These are phyloP conservation scores for Pantherophis alleghaniensis DNA, from an alignment of 2,797 vertebrate species.

Conservation along the genomic window DNA sequence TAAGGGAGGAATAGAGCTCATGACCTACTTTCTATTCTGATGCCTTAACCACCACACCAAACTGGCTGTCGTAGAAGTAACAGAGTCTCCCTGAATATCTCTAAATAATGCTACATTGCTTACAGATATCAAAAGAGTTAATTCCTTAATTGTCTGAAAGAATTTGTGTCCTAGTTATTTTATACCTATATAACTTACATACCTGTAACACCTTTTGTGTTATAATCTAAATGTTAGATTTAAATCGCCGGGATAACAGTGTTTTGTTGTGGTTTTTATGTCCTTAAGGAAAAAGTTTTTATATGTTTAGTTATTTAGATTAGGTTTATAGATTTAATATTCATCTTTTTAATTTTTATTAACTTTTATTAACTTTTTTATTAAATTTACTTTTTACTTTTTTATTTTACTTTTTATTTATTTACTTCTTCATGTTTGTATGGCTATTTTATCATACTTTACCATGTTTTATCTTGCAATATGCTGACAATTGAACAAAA, in stretches of 20 bases:
- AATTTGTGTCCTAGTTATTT: too few species aligned
- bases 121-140: too few species aligned
- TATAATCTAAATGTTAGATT: neutral
- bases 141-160: too few species aligned
- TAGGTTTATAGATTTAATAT: neutral
- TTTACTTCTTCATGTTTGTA: neutral
- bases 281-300: neutral
- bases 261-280: neutral
- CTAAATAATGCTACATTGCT: too few species aligned
- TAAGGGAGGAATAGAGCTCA: too few species aligned
- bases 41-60: too few species aligned
- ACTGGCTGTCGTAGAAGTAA: too few species aligned
- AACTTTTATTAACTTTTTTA: neutral
- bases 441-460: neutral
- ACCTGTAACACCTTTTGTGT: neutral
- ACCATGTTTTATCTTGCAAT: neutral
- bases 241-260: neutral
- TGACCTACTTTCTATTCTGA: too few species aligned
- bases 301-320: neutral
- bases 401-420: neutral
- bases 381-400: neutral
- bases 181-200: neutral
- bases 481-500: neutral
- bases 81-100: too few species aligned
- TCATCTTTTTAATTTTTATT: neutral